Conservation (phyloP, 2,888 invertebrate species). For the Brachyopa scutellaris region DNA sequence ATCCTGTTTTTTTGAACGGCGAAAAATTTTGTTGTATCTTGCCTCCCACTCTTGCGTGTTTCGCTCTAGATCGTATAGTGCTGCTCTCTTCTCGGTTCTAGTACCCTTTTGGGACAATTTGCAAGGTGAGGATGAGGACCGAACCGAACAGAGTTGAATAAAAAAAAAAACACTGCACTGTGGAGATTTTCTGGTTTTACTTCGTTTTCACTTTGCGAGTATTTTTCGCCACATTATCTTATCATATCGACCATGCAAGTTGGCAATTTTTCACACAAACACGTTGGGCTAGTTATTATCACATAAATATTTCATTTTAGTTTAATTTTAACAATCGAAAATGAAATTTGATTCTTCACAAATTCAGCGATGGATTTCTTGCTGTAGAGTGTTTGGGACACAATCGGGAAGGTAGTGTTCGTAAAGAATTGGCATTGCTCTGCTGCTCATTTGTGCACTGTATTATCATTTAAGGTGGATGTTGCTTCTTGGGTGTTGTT, state of each 20-base stretch:
- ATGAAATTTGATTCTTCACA: conserved; percentile 42
- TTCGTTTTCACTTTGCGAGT: conserved; percentile 35
- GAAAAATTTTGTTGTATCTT: conserved; percentile 70
- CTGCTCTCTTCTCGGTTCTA: conserved; percentile 52
- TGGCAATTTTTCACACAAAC: conserved; percentile 3
- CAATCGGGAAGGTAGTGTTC: conserved; percentile 37
- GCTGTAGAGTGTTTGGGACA: conserved; percentile 69
- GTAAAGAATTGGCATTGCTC: conserved; percentile 20
- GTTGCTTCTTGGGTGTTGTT: not conserved
- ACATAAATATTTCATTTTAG: conserved; percentile 43
- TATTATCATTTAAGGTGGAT: not conserved
- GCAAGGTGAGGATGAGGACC: conserved; percentile 58
- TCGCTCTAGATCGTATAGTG: conserved; percentile 7
- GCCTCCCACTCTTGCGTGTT: conserved; percentile 34
- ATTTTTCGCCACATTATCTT: conserved; percentile 35
- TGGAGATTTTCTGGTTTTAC: conserved; percentile 45
- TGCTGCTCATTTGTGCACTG: not conserved
- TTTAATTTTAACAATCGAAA: conserved; percentile 25
- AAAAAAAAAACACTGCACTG: conserved; percentile 55
- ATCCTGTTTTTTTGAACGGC: conserved; percentile 56
- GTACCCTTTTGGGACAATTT: conserved; percentile 69
- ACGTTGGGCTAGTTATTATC: conserved; percentile 27
- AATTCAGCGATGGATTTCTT: conserved; percentile 59
- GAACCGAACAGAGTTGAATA: conserved; percentile 8
- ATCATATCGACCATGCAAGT: conserved; percentile 1